Base-by-base conservation (phyloP, 1,140 invertebrate species). In the Pygmarrhopalites habei region DNA sequence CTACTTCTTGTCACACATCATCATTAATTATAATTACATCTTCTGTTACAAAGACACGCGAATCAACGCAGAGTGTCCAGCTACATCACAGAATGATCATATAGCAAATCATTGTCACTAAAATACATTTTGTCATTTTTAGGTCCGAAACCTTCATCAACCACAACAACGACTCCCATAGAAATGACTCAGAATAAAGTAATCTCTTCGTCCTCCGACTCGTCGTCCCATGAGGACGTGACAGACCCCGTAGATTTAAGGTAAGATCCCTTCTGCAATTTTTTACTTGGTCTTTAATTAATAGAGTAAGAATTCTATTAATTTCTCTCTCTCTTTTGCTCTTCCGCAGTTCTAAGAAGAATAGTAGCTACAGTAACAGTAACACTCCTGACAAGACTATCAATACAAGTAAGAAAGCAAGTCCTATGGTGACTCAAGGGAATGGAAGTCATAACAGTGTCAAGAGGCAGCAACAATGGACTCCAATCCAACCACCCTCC, bases 391-490 rank as follows among this genome's bases (percentile, higher is more conserved):
- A 35, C 32, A 35, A 35, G 32, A 35, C 32, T 35, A 35, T 35
- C 32, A 35, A 35, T 35, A 35, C 32, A 35, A 7, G 15, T 5
- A 5, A 35, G 32, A 35, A 15, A 35, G 32, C 32, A 15, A 35
- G 32, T 28, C 49, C 49, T 10, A 29, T 52, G 2, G 49, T 52
- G 4, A 23, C 49, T 19, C 49, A 52, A 29, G 49, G 49, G n/a
- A 52, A 52, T 28, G 49, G 49, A 28, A 52, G 49, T 52, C 25
- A 26, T 52, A 26, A 52, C n/a, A 26, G 5, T 52, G 14, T 28
- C 4, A 52, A 52, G 28, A 52, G 49, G 28, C 49, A 52, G 25
- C 49, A 52, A 60, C 43, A 47, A 15, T 61, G 64, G 64, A 51
- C 58, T 41, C 43, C 62, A 23, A 51, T 64, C 19, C 64, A 30